phyloP scores from a whole-genome alignment of 2,888 invertebrate species.

The Trilocha varians region DNA sequence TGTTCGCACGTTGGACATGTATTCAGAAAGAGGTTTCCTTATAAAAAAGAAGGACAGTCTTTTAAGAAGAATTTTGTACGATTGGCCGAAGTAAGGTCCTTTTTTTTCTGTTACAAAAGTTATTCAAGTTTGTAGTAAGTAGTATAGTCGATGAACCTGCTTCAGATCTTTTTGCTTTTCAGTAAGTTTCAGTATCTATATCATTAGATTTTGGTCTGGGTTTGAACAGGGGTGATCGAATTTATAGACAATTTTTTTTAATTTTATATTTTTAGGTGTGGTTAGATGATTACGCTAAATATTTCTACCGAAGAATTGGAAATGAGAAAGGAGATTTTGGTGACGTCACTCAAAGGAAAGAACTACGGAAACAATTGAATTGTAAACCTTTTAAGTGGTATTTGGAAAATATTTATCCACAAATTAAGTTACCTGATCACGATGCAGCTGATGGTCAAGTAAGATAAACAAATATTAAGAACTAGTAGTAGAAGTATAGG shows the following conservation, averaged over 20 bases:
- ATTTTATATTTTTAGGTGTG: slow-evolving; percentile 75
- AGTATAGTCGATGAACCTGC: too few species aligned
- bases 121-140: too few species aligned
- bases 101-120: too few species aligned
- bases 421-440: slow-evolving; percentile 94
- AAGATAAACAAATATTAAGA: too few species aligned
- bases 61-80: slow-evolving; percentile 92
- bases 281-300: slow-evolving; percentile 96
- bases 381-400: slow-evolving; percentile 99
- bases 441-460: slow-evolving; percentile 97
- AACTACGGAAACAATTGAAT: slow-evolving; percentile 82
- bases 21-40: slow-evolving; percentile 94
- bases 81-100: slow-evolving; percentile 80
- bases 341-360: slow-evolving; percentile 84
- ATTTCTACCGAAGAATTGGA: slow-evolving; percentile 96
- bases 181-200: not conserved
- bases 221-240: too few species aligned
- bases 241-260: too few species aligned
- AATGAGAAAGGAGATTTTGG: slow-evolving; percentile 92
- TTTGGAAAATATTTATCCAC: slow-evolving; percentile 95
- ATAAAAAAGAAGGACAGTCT: slow-evolving; percentile 90
- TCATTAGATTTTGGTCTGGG: not conserved
- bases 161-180: not conserved
- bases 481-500: too few species aligned
- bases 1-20: slow-evolving; percentile 99